Base-by-base conservation (phyloP, 2,888 invertebrate species). In the Watsonalla binaria region DNA sequence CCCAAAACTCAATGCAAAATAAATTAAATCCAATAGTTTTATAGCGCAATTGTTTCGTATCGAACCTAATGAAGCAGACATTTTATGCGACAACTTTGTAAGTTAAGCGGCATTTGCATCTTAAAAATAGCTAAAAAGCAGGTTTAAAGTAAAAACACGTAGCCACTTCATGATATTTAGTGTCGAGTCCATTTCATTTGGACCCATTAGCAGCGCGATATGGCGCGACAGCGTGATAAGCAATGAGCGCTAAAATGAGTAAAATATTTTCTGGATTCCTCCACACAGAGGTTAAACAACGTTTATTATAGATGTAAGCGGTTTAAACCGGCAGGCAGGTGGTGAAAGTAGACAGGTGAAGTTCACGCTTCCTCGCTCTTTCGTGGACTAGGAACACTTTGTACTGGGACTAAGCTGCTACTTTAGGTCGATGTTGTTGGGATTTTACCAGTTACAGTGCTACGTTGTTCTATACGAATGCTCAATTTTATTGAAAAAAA, bases 311-410 rank as follows among this genome's bases (percentile, higher is more conserved):
- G 69, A 62, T 61, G 74, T 82, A 82, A 81, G 78, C 78, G 79
- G 80, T 76, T 82, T 80, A 80, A 67, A 71, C 64, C 56, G 62
- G 66, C 65, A 73, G 62, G 66, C 65, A 73, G 73, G 68, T 69
- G 66, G 65, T 62, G 68, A 75, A 76, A 78, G 79, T 69, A 72
- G 79, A 82, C 82, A 83, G 78, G 80, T 74, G 77, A 78, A 70
- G 66, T 69, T 69, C 65, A 72, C 70, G 60, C 63, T 55, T 8
- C 47, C 39, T 52, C 47, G 8, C 48, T 9, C 49, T 8, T 5
- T 37, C 35, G 8, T 6, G 35, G n/a, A 35, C 6, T 48, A 48
- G 35, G 33, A 37, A n/a, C 34, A 0, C 9, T 15, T 14, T 49
- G 39, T 13, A 14, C 13, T 49, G 15, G 52, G 50, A 13, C 46